Base-by-base conservation (phyloP, 2,888 invertebrate species). In the Leistus spinibarbis region DNA sequence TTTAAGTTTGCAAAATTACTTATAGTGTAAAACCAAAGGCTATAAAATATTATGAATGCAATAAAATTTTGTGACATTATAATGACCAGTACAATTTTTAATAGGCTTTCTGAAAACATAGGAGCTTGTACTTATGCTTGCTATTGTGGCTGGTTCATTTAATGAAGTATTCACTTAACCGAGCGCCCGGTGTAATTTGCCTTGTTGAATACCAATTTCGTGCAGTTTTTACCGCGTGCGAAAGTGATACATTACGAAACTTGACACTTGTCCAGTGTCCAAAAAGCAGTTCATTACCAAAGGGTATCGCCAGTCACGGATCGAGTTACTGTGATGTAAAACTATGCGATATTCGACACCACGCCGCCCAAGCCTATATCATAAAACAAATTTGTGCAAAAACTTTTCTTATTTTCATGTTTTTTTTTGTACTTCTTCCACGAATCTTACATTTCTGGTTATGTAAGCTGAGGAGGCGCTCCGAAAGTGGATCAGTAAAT, bases 211-310 rank as follows among this genome's bases (percentile, higher is more conserved):
- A 10, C n/a, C 40, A 40, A 40, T 40, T 40, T 3, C 40, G 40
- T 10, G 10, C 40, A 10, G 7, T 40, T 40, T 40, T 40, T 40
- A 40, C 2, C 40, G 2, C 40, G 7, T 2, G 1, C 40, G 10
- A 2, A 22, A 60, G 60, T 20, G 19, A 60, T 60, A 60, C 19
- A 60, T 60, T 60, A 16, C 60, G 60, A 60, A 60, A 60, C 22
- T 1, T 22, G n/a, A 60, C 22, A 60, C 60, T 10, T 16, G 20
- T 13, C 17, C 56, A 19, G 56, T 40, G 40, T 40, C 40, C 40
- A 40, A 19, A 56, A 60, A 60, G 60, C n/a, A 60, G 16, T 60
- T 60, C 60, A 60, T 60, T 60, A 60, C 60, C 60, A 60, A 60
- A 9, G 40, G 40, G 40, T 40, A 40, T 40, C 40, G 10, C 1